Percentiles rank a stretch among this genome's conserved stretches.
These are phyloP conservation scores for Phenganax marumi DNA, from an alignment of 92 coral and sea anemone genomes.

Conservation along the genomic window DNA sequence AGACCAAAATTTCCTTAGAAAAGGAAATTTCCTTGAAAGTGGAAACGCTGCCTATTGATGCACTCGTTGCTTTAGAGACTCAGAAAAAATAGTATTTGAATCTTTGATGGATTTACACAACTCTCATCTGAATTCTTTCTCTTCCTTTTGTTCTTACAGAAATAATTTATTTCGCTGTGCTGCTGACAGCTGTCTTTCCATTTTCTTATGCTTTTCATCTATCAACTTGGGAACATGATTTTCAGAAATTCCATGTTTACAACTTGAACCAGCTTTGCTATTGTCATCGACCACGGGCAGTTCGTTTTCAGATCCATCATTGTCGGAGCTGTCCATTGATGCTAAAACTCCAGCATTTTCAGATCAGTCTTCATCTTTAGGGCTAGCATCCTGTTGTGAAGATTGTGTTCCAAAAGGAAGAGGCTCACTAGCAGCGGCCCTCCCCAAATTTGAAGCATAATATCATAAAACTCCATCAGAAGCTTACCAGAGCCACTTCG, in stretches of 20 bases:
- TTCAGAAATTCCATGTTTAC: background rate
- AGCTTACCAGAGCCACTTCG: background rate
- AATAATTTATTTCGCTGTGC: background rate
- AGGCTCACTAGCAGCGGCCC: background rate
- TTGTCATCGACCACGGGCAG: background rate
- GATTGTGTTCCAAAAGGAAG: background rate
- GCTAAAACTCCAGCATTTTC: background rate
- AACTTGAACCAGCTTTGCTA: background rate
- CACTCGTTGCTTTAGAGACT: background rate
- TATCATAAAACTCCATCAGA: background rate
- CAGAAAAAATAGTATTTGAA: background rate
- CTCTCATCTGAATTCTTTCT: background rate
- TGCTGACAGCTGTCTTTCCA: conserved; percentile 4
- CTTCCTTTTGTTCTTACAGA: background rate
- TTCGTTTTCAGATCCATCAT: background rate
- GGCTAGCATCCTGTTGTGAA: background rate
- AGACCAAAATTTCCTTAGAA: no score
- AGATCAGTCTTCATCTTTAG: background rate
- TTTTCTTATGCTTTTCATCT: background rate
- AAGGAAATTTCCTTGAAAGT: no score
- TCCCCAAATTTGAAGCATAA: background rate
- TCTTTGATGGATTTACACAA: background rate
- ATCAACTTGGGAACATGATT: background rate
- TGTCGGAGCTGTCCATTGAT: background rate
- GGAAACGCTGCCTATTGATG: no score